Evolutionary conservation across 2,888 invertebrate species (phyloP).

Genomic region (Eurytoma californica): DNA sequence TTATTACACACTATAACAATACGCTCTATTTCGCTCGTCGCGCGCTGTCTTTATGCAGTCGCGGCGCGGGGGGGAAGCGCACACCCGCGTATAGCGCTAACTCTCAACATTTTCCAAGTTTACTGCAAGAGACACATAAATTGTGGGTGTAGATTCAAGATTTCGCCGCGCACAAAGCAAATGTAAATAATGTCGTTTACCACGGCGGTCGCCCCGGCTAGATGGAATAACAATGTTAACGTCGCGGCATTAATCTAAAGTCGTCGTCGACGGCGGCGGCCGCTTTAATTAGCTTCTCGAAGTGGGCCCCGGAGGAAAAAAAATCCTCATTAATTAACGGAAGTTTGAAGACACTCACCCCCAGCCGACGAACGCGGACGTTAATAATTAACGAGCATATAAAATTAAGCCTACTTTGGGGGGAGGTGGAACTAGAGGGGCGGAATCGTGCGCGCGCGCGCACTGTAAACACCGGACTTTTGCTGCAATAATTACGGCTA

Average conservation of each 20-base stretch:
- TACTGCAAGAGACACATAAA: conserved; percentile 14
- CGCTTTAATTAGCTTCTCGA: too few relatives aligned
- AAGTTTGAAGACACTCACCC: too few relatives aligned
- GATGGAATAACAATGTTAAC: too few relatives aligned
- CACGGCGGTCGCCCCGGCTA: neutral
- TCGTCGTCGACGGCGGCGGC: too few relatives aligned
- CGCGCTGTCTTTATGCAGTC: neutral
- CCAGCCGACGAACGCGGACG: neutral
- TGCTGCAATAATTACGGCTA: conserved; percentile 25
- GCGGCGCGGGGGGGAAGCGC: neutral
- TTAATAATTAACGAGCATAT: conserved; percentile 14
- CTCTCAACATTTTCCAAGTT: conserved; percentile 21
- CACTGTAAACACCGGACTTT: neutral
- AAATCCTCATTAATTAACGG: conserved; percentile 2
- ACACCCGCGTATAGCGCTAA: neutral
- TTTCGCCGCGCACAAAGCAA: conserved; percentile 10
- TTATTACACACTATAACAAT: neutral
- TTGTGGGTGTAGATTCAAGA: neutral
- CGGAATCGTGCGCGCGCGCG: neutral
- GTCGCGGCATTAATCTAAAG: too few relatives aligned
- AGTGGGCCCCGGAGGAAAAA: too few relatives aligned
- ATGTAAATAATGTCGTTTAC: conserved; percentile 28
- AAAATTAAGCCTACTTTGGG: conserved; percentile 6
- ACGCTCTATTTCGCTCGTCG: neutral
- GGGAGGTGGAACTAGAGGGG: neutral